Evolutionary conservation across 2,113 vertebrate genomes (phyloP), one percentile per base, ranked within the genome.

Genomic region (Danionella cerebrum): DNA sequence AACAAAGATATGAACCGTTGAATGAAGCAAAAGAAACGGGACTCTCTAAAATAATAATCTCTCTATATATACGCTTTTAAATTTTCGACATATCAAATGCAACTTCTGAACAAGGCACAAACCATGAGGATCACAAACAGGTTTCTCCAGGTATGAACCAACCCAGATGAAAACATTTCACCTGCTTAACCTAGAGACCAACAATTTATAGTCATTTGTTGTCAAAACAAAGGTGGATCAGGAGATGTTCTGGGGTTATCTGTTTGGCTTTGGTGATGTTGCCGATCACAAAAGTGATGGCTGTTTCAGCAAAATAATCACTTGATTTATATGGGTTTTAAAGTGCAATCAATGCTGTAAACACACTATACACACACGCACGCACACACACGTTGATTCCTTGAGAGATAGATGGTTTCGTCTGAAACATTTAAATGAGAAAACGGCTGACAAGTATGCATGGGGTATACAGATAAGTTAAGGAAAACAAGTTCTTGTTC

Each of bases 51-150:
- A 82, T 83, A 84, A 78, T 80, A 83, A 71, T 82, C 60, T 84
- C 41, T 74, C 60, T 76, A 75, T 79, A 55, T 76, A 79, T 69
- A 80, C 33, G 71, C 65, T 72, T 77, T 79, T 33, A 76, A 27
- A 54, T 79, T 68, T 82, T 71, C 36, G 59, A 85, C 79, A 75
- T 78, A 75, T 79, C 84, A 84, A 87, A 86, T 80, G 76, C 76
- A 82, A 85, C 74, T 86, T 82, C 67, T 76, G 75, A 85, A 86
- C 86, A 89, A 90, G 88, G 86, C 88, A 90, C 86, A 85, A 84
- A 85, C 84, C 80, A 84, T 79, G 73, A 76, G 69, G 76, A 77
- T 81, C 72, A 85, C 80, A 81, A 59, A 80, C 73, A 73, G 78
- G 71, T 75, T 72, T 51, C 71, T 73, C 67, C 71, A 77, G 59